A percentile compares a stretch with the other conserved stretches of the same genome.
phyloP scores from a whole-genome alignment of 1,140 invertebrate genomes.

The Oreohelix idahoensis region DNA sequence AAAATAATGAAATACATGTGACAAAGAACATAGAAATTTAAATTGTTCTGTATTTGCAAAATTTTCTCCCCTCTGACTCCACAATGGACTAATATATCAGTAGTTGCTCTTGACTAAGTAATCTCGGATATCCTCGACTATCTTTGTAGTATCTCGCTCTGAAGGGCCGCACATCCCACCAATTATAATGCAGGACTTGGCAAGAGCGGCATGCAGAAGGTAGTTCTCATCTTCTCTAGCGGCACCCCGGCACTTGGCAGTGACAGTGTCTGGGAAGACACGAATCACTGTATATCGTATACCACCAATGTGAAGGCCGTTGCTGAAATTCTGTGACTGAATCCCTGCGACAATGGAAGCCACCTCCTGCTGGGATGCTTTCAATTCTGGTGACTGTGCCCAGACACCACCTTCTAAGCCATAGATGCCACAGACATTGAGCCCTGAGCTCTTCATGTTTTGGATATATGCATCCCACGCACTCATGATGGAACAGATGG shows the following conservation, averaged over 20 bases:
- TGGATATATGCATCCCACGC: slow-evolving; percentile 15
- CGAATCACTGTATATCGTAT: slow-evolving; percentile 12
- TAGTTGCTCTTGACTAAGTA: slow-evolving; percentile 24
- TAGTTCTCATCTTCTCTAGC: slow-evolving; percentile 1
- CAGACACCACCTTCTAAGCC: not conserved
- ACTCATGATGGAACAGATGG: not conserved
- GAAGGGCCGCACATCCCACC: slow-evolving; percentile 31
- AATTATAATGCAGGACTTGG: slow-evolving; percentile 22
- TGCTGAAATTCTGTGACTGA: not conserved
- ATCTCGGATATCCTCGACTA: slow-evolving; percentile 34
- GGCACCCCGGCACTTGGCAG: slow-evolving; percentile 29
- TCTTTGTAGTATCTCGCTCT: slow-evolving; percentile 24
- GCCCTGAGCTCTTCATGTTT: slow-evolving; percentile 8
- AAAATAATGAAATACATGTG: not conserved
- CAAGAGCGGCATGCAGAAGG: slow-evolving; percentile 26
- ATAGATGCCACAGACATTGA: slow-evolving; percentile 22
- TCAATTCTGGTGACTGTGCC: slow-evolving; percentile 19
- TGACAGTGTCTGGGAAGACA: not conserved
- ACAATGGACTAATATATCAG: not conserved
- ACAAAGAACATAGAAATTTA: not conserved
- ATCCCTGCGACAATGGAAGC: slow-evolving; percentile 22
- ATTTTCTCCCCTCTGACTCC: not conserved
- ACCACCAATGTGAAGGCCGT: slow-evolving; percentile 17
- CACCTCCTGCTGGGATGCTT: slow-evolving; percentile 29
- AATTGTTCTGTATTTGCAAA: not conserved